Percentiles rank a stretch among this genome's conserved stretches.
These are phyloP conservation scores for Latrodectus geometricus DNA, from an alignment of 1,140 invertebrate species.

Conservation along the genomic window DNA sequence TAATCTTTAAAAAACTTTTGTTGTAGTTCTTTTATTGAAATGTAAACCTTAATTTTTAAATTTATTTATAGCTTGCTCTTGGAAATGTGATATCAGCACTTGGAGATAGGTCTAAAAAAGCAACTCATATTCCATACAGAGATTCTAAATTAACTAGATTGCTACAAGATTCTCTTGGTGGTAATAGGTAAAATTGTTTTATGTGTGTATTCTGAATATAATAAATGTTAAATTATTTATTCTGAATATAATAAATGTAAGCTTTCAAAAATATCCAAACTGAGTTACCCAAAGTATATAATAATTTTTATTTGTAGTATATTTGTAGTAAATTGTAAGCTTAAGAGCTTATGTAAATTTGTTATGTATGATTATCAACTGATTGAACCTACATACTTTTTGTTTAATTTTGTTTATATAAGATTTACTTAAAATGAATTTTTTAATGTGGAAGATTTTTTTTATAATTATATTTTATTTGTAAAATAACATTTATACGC, in stretches of 20 bases:
- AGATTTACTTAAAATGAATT: no score
- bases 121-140: constrained; percentile 91
- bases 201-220: background rate
- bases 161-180: constrained; percentile 95
- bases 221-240: background rate
- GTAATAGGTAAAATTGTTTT: constrained; percentile 73
- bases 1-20: constrained; percentile 3
- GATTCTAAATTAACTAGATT: constrained; percentile 95
- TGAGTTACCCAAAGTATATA: no score
- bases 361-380: no score
- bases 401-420: no score
- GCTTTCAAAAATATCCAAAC: no score
- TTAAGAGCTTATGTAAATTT: no score
- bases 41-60: constrained; percentile 28
- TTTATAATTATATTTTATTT: no score
- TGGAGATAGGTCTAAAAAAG: constrained; percentile 88
- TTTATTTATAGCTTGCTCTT: constrained; percentile 84
- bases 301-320: no score
- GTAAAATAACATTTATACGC: no score
- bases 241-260: background rate
- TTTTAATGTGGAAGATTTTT: no score
- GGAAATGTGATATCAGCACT: constrained; percentile 98
- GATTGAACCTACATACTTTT: no score
- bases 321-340: no score
- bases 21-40: background rate